Evolutionary conservation across 1,140 invertebrate species (phyloP).

Genomic region (Megalonaias nervosa): DNA sequence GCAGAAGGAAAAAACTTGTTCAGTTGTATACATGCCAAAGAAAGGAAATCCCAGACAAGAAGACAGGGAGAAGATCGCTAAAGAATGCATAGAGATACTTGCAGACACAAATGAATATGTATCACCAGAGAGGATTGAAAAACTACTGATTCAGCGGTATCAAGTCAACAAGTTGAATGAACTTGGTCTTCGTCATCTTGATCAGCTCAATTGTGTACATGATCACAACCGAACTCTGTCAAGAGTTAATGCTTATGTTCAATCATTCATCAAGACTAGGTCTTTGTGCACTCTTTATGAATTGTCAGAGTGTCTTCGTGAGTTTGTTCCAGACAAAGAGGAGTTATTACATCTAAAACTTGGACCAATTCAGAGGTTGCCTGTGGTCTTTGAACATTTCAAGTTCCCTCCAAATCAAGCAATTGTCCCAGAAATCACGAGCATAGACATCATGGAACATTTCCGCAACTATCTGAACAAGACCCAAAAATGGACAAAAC

Average conservation of each 20-base stretch:
- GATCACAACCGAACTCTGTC: constrained; percentile 47
- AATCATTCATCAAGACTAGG: constrained; percentile 57
- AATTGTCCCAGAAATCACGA: constrained; percentile 61
- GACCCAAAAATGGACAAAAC: constrained; percentile 57
- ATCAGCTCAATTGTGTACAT: constrained; percentile 48
- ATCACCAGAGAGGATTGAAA: constrained; percentile 48
- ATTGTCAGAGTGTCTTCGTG: constrained; percentile 48
- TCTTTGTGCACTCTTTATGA: constrained; percentile 63
- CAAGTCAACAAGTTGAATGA: constrained; percentile 27
- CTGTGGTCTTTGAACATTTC: constrained; percentile 62
- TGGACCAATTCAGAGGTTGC: constrained; percentile 63
- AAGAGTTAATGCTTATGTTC: constrained; percentile 64
- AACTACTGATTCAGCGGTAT: constrained; percentile 51
- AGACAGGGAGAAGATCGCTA: constrained; percentile 45
- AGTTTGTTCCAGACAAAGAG: constrained; percentile 50
- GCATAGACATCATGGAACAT: constrained; percentile 61
- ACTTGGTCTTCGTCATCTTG: constrained; percentile 36
- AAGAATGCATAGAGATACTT: constrained; percentile 61
- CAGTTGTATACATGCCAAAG: constrained; percentile 28
- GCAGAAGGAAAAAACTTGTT: constrained; percentile 40
- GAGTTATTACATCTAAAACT: constrained; percentile 59
- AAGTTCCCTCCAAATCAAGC: constrained; percentile 59
- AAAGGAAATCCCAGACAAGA: constrained; percentile 27
- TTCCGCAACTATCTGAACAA: constrained; percentile 55
- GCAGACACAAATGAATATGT: constrained; percentile 57